Percentiles rank a stretch among this genome's conserved stretches.
Conservation (phyloP, 2,113 vertebrate species). For the Lepisosteus oculatus region DNA sequence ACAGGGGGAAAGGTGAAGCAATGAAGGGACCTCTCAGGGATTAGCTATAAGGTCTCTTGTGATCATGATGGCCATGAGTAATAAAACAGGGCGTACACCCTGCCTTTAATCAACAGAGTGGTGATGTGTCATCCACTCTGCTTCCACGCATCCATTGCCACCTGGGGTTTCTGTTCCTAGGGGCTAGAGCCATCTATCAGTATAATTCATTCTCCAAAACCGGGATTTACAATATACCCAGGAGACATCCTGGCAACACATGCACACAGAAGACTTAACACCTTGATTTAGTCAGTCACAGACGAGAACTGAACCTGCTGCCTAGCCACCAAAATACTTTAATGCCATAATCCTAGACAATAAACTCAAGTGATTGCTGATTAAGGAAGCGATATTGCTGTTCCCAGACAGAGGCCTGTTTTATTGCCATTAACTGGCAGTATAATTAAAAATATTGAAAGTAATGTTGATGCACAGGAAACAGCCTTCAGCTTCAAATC, state of each 20-base stretch:
- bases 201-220: neutral
- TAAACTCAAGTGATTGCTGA: neutral
- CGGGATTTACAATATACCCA: neutral
- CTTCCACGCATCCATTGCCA: neutral
- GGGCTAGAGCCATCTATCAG: neutral
- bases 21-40: constrained; percentile 1
- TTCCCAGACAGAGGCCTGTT: neutral
- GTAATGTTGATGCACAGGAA: neutral
- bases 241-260: neutral
- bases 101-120: constrained; percentile 36
- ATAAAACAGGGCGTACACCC: constrained; percentile 20
- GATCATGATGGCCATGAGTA: neutral
- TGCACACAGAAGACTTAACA: neutral
- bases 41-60: neutral
- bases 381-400: neutral
- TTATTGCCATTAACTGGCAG: neutral
- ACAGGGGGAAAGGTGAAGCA: neutral
- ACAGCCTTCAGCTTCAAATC: neutral
- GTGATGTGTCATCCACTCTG: constrained; percentile 1
- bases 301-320: neutral
- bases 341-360: neutral
- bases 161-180: neutral
- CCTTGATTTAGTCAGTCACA: neutral
- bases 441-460: neutral
- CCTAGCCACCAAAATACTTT: neutral